These are phyloP conservation scores for Fratercula arctica DNA, from an alignment of 2,797 vertebrate genomes.

Conservation along the genomic window DNA sequence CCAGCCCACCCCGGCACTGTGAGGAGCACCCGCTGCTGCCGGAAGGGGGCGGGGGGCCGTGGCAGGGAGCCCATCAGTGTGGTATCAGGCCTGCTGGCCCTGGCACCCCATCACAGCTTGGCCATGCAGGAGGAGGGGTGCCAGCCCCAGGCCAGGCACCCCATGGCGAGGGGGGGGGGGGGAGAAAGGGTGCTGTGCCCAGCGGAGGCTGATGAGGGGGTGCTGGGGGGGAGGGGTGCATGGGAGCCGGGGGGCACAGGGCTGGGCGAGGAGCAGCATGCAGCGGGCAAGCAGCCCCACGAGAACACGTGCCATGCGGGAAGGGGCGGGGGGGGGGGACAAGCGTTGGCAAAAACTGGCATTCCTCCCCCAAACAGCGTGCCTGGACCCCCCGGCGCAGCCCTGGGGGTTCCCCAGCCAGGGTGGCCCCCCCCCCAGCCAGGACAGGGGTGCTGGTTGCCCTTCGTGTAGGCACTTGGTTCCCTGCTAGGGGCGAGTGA, in stretches of 20 bases:
- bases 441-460: background rate
- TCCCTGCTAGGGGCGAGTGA: conserved; percentile 41
- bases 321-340: background rate
- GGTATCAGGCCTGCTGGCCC: background rate
- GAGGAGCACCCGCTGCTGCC: background rate
- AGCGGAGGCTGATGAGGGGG: background rate
- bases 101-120: background rate
- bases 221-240: background rate
- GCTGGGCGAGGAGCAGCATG: conserved; percentile 13
- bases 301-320: conserved; percentile 37
- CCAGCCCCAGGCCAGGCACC: background rate
- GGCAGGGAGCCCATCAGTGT: background rate
- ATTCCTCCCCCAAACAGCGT: background rate
- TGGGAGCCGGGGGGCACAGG: background rate
- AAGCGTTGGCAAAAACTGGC: conserved; percentile 22
- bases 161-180: background rate
- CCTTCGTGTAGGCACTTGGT: conserved; percentile 63
- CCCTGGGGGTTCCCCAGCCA: background rate
- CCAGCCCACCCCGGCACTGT: accelerated
- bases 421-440: background rate
- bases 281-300: background rate
- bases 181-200: background rate
- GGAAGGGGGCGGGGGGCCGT: background rate
- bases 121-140: background rate
- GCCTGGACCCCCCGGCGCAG: background rate